Evolutionary conservation across 2,888 invertebrate genomes (phyloP).

Genomic region (Iphiclides podalirius): DNA sequence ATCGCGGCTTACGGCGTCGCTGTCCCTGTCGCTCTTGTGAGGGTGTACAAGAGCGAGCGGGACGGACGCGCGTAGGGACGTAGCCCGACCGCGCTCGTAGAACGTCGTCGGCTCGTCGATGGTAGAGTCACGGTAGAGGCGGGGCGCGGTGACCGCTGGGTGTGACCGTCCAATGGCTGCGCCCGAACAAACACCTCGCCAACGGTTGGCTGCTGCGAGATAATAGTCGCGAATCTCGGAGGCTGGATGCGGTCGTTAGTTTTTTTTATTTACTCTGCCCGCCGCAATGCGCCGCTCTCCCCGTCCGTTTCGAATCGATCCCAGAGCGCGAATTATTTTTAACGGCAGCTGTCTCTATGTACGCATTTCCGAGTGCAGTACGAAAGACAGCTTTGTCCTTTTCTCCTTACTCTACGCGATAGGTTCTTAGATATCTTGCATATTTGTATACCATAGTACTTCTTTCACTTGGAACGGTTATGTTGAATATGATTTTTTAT

Average conservation of each 20-base stretch:
- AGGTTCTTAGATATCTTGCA: no score
- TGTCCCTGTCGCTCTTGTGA: constrained; percentile 32
- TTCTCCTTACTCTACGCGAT: neutral
- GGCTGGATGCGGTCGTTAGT: constrained; percentile 62
- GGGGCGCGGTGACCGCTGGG: constrained; percentile 70
- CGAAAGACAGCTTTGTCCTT: no score
- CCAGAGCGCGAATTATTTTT: constrained; percentile 58
- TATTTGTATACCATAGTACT: no score
- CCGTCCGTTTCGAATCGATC: constrained; percentile 66
- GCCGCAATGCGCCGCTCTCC: constrained; percentile 47
- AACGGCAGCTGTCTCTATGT: constrained; percentile 33
- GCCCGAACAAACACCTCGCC: constrained; percentile 36
- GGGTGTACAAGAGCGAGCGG: constrained; percentile 49
- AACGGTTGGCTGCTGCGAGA: constrained; percentile 66
- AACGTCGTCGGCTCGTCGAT: constrained; percentile 65
- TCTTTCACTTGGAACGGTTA: constrained; percentile 12
- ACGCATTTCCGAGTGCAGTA: constrained; percentile 3
- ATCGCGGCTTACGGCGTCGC: constrained; percentile 54
- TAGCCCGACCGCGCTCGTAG: constrained; percentile 52
- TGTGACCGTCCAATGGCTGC: constrained; percentile 47
- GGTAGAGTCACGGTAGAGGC: constrained; percentile 69
- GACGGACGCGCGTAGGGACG: constrained; percentile 48
- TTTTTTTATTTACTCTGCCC: constrained; percentile 59
- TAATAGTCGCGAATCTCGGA: constrained; percentile 76
- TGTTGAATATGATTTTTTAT: no score